Evolutionary conservation across 2,797 vertebrate genomes (phyloP).

Genomic region (Bovichtus diacanthus): DNA sequence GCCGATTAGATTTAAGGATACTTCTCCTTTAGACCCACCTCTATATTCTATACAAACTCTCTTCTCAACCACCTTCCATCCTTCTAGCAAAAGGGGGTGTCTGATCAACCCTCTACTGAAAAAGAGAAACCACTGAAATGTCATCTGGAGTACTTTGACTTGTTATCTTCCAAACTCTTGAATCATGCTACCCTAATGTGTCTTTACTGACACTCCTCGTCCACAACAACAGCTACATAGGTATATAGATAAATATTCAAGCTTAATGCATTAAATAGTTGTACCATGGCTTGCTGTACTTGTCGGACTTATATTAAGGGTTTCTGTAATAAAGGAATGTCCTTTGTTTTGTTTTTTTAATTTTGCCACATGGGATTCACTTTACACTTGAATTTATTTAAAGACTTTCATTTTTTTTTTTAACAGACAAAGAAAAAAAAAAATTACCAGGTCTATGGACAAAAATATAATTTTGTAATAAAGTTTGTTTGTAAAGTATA

Average conservation of each 20-base stretch:
- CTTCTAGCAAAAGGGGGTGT: not conserved
- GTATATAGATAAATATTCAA: no score
- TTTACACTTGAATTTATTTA: no score
- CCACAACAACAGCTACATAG: not conserved
- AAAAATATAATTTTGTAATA: not conserved
- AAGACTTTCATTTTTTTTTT: no score
- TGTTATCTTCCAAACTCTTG: not conserved
- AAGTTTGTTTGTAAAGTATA: not conserved
- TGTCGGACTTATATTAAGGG: no score
- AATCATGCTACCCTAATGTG: not conserved
- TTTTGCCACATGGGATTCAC: no score
- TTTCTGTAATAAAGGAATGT: no score
- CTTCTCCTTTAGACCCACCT: not conserved
- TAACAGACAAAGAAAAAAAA: not conserved
- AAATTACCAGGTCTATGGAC: not conserved
- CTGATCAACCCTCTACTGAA: not conserved
- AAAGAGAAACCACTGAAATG: not conserved
- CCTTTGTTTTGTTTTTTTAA: no score
- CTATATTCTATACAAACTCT: not conserved
- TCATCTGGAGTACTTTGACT: not conserved
- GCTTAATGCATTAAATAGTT: no score
- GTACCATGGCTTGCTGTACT: no score
- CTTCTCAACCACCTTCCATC: not conserved
- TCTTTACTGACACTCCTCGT: not conserved
- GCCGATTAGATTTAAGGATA: not conserved